Base-by-base conservation (phyloP, 2,797 vertebrate species). In the Gallinago solitaria region DNA sequence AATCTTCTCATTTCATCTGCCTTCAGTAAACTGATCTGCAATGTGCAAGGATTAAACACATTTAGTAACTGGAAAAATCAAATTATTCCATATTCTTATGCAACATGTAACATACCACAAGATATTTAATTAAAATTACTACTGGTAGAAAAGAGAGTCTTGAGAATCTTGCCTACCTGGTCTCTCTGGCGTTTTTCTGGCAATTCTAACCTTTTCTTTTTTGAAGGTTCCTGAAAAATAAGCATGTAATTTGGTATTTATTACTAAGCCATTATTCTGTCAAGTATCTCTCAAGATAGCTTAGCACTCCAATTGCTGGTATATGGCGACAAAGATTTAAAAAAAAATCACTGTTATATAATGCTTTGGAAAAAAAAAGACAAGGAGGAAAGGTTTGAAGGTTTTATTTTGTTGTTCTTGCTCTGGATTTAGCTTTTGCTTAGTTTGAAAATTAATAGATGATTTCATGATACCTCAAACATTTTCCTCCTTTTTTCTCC, bases 401-500 rank as follows among this genome's bases (percentile, higher is more conserved):
- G 81, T 71, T 87, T 80, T 77, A 50, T 69, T 84, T 77, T 91
- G 35, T 35, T 37, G 59, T 76, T 96, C 37, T 74, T 90, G 68
- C 86, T 88, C 45, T 77, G 28, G 39, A 94, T 64, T 92, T 78
- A 48, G n/a, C 88, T 85, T 96, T 89, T 83, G 23, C 25, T 90
- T 89, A 92, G 83, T 82, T 94, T 96, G 94, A 97, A 94, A 97
- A 85, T 94, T 92, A 96, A 84, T 67, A 96, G 80, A 95, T 76
- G 50, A 95, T 97, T 96, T 97, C 53, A 94, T 92, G 98, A 98
- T 99, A 99, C 98, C 98, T 99, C 98, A 45, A 98, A 98, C 96
- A 98, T 98, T 98, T 98, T 99, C 97, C 98, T 99, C 97, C 98
- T 99, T 98, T 99, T 98, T 98, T 98, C 98, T 97, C 98, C 97